Evolutionary conservation across 2,113 vertebrate genomes (phyloP), one percentile per base, ranked within the genome.

Genomic region (Lagopus muta): DNA sequence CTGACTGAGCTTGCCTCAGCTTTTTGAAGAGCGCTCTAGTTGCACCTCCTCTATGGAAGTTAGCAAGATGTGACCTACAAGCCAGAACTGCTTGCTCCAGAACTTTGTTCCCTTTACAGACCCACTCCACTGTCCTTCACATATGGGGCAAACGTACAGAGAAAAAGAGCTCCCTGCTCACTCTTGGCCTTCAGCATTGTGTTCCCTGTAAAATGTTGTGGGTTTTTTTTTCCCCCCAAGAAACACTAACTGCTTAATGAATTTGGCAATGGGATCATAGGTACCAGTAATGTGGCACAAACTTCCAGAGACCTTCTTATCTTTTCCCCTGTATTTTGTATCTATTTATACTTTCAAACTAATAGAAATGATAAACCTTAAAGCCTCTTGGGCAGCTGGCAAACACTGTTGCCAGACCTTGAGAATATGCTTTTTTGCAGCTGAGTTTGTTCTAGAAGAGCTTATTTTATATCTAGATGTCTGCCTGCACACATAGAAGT

Each of bases 1-100:
- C 93, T 70, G 75, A 89, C 73, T 34, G 62, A 86, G 60, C 86
- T 94, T 75, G 57, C 78, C 73, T 90, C 47, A 90, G 78, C 76
- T 2, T 86, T 88, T 81, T 0, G 1, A 84, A 58, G 82, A 86
- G 48, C 55, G 34, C 62, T 91, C 0, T 8, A 79, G 80, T 72
- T 81, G n/a, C 58, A 91, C 28, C 88, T 91, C 40, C 47, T 58
- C 78, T 34, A 52, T n/a, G 13, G 28, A 24, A 77, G 66, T 81
- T 90, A 88, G 80, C 85, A 72, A 83, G 69, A 58, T 66, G 34
- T 75, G 88, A 81, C 40, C 54, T 64, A 77, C 20, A 67, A 80
- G 65, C 47, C 69, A 83, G 57, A 86, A 75, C 60, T 89, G 65
- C 60, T 75, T 80, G 67, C 50, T 83, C 55, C 40, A 36, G n/a